Percentiles rank a stretch among this genome's conserved stretches.
phyloP scores from a whole-genome alignment of 2,113 vertebrate species.

The Scalopus aquaticus region DNA sequence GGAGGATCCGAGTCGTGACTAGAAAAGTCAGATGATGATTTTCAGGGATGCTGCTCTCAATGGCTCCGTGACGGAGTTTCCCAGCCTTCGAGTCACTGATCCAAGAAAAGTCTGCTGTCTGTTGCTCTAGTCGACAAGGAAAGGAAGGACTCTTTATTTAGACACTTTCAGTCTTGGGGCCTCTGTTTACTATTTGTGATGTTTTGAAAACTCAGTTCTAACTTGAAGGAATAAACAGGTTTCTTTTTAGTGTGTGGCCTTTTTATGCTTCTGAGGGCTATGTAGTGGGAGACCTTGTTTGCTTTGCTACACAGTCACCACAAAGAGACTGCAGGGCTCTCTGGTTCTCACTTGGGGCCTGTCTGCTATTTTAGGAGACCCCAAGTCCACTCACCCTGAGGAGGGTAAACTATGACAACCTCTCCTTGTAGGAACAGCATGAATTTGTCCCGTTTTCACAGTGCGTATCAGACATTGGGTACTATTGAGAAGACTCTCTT shows the following conservation, averaged over 20 bases:
- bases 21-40: too few relatives aligned
- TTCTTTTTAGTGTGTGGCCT: neutral
- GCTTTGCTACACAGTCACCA: neutral
- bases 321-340: too few relatives aligned
- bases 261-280: neutral
- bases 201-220: neutral
- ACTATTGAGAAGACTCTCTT: neutral
- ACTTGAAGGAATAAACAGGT: neutral
- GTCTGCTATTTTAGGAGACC: neutral
- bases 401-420: neutral
- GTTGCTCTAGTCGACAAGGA: neutral
- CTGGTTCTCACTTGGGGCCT: neutral
- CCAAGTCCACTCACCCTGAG: neutral
- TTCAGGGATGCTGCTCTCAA: neutral
- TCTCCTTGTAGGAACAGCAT: neutral
- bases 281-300: neutral
- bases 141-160: neutral
- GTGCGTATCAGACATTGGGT: neutral
- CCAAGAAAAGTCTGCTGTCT: neutral
- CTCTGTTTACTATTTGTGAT: neutral
- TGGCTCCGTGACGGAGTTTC: neutral
- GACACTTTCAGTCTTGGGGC: neutral
- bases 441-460: neutral
- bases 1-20: too few relatives aligned
- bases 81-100: neutral